Conservation (phyloP, 2,888 invertebrate species). For the Emmelina monodactyla region DNA sequence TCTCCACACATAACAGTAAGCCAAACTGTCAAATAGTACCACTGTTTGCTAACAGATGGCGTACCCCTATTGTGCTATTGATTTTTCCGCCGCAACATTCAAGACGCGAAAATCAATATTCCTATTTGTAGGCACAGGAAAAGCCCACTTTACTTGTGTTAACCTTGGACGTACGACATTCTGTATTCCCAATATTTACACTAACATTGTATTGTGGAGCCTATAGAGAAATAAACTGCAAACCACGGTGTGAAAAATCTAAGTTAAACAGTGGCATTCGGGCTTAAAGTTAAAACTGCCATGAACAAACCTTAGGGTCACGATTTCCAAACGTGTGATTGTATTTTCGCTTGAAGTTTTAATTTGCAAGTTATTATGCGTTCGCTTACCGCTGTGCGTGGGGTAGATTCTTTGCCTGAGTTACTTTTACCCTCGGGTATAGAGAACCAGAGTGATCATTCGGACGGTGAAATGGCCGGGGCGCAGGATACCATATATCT, state of each 20-base stretch:
- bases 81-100: constrained; percentile 29
- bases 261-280: too few species aligned
- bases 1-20: not conserved
- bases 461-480: constrained; percentile 75
- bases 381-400: constrained; percentile 49
- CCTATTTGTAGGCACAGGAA: constrained; percentile 31
- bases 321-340: constrained; percentile 23
- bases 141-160: constrained; percentile 31
- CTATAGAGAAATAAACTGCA: too few species aligned
- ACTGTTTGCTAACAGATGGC: constrained; percentile 32
- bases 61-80: constrained; percentile 37
- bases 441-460: constrained; percentile 35
- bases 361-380: constrained; percentile 61
- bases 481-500: constrained; percentile 96
- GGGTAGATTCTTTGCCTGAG: constrained; percentile 55
- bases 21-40: not conserved
- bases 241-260: too few species aligned
- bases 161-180: constrained; percentile 19
- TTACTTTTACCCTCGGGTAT: constrained; percentile 41
- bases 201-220: too few species aligned
- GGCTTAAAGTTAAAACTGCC: too few species aligned
- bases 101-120: constrained; percentile 48
- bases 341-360: constrained; percentile 47
- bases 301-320: too few species aligned
- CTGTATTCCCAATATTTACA: too few species aligned